Percentiles rank a stretch among this genome's conserved stretches.
These are phyloP conservation scores for Torymus texanus DNA, from an alignment of 2,888 invertebrate genomes.

Conservation along the genomic window DNA sequence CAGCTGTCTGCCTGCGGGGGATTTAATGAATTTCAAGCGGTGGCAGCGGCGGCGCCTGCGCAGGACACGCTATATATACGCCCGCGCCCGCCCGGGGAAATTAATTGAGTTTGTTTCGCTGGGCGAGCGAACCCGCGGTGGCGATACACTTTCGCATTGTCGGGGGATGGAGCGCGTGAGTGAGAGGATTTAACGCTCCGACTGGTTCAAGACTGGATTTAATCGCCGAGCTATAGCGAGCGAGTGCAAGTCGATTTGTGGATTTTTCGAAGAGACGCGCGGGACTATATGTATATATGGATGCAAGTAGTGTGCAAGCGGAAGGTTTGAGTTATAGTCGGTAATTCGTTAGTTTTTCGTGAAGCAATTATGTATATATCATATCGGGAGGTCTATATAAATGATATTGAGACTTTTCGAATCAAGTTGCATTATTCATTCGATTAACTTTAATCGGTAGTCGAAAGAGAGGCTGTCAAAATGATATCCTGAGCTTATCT, in stretches of 20 bases:
- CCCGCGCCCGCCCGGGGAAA: not conserved
- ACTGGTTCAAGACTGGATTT: not conserved
- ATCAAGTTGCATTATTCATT: no score
- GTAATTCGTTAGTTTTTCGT: no score
- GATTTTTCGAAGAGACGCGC: no score
- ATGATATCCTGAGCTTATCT: no score
- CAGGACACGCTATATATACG: constrained; percentile 1
- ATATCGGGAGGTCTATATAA: no score
- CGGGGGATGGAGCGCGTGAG: not conserved
- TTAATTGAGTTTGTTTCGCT: constrained; percentile 20
- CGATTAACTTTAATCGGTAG: no score
- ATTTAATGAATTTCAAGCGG: constrained; percentile 17
- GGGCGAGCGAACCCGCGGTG: not conserved
- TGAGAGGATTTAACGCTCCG: not conserved
- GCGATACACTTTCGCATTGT: not conserved
- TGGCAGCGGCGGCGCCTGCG: not conserved
- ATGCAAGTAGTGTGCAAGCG: no score
- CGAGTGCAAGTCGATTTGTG: not conserved
- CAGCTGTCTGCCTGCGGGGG: not conserved
- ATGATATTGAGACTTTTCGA: no score
- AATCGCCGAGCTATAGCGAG: not conserved
- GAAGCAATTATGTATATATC: no score
- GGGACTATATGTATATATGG: no score
- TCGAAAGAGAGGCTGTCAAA: no score
- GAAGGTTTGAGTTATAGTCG: no score